Evolutionary conservation across 2,888 invertebrate species (phyloP).

Genomic region (Peribatodes rhomboidaria): DNA sequence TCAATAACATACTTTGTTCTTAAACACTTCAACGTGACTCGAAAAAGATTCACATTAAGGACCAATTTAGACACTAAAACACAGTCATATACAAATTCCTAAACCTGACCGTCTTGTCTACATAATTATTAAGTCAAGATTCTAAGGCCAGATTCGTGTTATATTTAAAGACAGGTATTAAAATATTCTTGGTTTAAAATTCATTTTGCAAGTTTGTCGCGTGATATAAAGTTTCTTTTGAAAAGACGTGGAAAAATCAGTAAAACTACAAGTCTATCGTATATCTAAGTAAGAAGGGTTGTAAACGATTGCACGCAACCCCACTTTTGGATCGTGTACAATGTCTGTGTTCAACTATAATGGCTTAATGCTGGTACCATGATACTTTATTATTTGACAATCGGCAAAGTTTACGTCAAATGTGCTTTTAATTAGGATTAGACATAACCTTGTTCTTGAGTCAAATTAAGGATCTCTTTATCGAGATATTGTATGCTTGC

Average conservation of each 20-base stretch:
- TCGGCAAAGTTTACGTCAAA: no score
- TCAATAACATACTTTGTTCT: constrained; percentile 22
- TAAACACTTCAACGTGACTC: constrained; percentile 5
- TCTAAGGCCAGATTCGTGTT: constrained; percentile 3
- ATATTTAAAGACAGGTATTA: constrained; percentile 1
- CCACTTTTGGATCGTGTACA: neutral
- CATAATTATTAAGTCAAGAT: constrained; percentile 1
- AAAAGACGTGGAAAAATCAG: constrained; percentile 7
- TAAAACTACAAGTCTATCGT: neutral
- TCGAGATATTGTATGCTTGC: no score
- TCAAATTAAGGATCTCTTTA: no score
- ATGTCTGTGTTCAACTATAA: neutral
- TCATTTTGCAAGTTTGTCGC: constrained; percentile 21
- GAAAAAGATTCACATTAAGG: constrained; percentile 12
- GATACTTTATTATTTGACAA: neutral
- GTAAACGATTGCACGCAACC: neutral
- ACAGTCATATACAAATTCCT: constrained; percentile 15
- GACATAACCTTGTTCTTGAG: no score
- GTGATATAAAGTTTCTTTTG: constrained; percentile 23
- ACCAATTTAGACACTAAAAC: constrained; percentile 6
- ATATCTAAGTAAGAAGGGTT: neutral
- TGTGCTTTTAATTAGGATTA: no score
- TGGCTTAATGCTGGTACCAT: neutral
- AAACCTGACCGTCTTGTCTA: constrained; percentile 13
- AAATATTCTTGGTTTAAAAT: constrained; percentile 3